Base-by-base conservation (phyloP, 2,113 vertebrate species). In the Prinia subflava region DNA sequence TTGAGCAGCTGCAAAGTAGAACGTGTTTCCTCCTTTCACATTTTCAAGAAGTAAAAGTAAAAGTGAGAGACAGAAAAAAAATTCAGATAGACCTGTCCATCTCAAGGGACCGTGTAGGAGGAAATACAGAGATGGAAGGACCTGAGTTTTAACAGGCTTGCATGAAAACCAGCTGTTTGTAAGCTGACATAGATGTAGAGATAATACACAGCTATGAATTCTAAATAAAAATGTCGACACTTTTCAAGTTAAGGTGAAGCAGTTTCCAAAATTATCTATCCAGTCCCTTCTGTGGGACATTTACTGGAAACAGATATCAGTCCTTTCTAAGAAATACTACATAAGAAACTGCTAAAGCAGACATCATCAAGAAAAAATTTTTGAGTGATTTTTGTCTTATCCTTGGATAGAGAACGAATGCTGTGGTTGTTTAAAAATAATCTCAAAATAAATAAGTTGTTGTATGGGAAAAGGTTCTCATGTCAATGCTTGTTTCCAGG, bases 401-500 rank as follows among this genome's bases (percentile, higher is more conserved):
- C 86, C 76, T 90, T 93, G 53, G 65, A 87, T 62, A 92, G 76
- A 90, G 47, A 78, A 92, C 9, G 55, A 90, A 78, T 83, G 82
- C 50, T 93, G 85, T 70, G 75, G 71, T 88, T 95, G 50, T 86
- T 96, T 83, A 93, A 88, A 96, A 95, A 92, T 89, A 90, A 83
- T 81, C 86, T 92, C 86, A 96, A 90, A 94, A 90, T 86, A 92
- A 94, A 65, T 83, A 95, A 92, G 30, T 78, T 93, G 57, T 96
- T 92, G 55, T 93, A 93, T 76, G 78, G 46, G 71, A 92, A 96
- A 92, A 77, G 46, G 5, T 90, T 95, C 77, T 95, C 64, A 87
- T 81, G 92, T 91, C 89, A 90, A 52, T 90, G 73, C 56, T 90
- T 93, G 68, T 93, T 89, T 82, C 59, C 52, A 90, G 53, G 92